Conservation (phyloP, 2,113 vertebrate species). For the Saccopteryx leptura region DNA sequence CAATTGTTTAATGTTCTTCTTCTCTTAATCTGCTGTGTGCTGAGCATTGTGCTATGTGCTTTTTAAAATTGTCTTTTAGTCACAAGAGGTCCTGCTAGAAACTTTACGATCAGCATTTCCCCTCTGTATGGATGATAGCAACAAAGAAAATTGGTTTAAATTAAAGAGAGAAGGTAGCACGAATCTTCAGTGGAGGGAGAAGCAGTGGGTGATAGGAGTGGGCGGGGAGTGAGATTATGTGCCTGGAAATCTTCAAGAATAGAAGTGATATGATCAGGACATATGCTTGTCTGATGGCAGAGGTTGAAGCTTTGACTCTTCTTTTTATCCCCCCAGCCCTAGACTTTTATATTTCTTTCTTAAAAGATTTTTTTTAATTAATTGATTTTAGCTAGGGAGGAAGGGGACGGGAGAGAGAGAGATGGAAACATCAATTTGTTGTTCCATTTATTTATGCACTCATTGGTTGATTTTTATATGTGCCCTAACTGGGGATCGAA, state of each 20-base stretch:
- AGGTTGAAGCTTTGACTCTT: neutral
- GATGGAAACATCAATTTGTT: too few relatives aligned
- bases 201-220: neutral
- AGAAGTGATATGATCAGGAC: neutral
- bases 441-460: too few relatives aligned
- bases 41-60: neutral
- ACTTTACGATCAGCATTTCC: neutral
- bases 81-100: neutral
- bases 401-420: too few relatives aligned
- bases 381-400: too few relatives aligned
- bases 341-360: neutral
- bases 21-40: neutral
- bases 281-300: neutral
- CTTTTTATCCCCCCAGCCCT: neutral
- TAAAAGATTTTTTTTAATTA: too few relatives aligned
- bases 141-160: neutral
- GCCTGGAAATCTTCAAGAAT: neutral
- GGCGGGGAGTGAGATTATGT: neutral
- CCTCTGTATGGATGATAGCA: neutral
- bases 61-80: neutral
- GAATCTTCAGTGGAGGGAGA: neutral
- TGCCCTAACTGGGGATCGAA: too few relatives aligned
- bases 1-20: neutral
- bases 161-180: neutral
- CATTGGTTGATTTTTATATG: too few relatives aligned